Evolutionary conservation across 2,888 invertebrate genomes (phyloP).

Genomic region (Aporophyla nigra): DNA sequence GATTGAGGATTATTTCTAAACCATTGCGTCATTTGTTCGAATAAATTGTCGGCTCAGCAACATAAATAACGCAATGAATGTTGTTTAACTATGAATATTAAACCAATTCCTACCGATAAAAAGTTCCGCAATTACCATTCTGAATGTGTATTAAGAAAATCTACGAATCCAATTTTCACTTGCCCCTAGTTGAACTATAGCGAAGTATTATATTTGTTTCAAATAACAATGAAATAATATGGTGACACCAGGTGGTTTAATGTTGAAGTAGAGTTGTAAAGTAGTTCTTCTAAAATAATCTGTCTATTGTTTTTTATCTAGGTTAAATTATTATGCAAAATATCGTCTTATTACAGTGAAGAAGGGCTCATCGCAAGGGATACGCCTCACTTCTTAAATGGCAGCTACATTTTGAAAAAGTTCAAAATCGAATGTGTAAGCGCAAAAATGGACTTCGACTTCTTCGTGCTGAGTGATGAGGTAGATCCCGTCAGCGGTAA

Average conservation of each 20-base stretch:
- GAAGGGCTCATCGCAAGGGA: constrained; percentile 20
- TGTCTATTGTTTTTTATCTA: background rate
- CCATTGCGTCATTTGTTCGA: too few species aligned
- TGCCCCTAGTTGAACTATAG: too few species aligned
- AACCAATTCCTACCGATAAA: too few species aligned
- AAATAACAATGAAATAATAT: background rate
- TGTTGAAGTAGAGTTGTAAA: background rate
- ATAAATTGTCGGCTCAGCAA: too few species aligned
- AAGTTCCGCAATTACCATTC: too few species aligned
- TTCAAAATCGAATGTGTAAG: constrained; percentile 56
- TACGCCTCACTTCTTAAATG: constrained; percentile 38
- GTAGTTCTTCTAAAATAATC: too few species aligned
- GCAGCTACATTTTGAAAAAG: background rate
- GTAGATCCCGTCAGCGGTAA: background rate
- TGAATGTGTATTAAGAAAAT: background rate
- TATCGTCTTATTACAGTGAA: constrained; percentile 44
- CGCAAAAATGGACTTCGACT: constrained; percentile 50
- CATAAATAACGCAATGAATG: too few species aligned
- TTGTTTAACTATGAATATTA: too few species aligned
- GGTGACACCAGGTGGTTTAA: too few species aligned
- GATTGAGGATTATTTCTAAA: too few species aligned
- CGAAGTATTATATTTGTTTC: background rate
- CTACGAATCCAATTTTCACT: too few species aligned
- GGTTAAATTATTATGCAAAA: background rate
- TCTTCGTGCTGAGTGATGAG: constrained; percentile 60